Conservation (phyloP, 2,797 vertebrate species). For the Sebastes wilsoni region DNA sequence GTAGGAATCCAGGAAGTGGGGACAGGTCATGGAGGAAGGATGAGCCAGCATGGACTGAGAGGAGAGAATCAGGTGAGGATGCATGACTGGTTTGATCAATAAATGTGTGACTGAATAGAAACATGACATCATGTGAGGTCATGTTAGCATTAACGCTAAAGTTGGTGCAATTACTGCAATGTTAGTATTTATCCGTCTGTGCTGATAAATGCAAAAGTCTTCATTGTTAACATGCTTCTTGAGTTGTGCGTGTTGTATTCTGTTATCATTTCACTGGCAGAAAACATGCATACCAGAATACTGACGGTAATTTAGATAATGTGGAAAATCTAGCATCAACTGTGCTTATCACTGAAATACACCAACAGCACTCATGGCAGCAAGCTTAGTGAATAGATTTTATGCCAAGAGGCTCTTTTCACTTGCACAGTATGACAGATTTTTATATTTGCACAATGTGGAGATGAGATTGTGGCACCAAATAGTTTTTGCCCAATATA, state of each 20-base stretch:
- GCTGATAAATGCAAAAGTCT: neutral
- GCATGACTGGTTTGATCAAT: constrained; percentile 22
- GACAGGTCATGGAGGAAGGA: constrained; percentile 87
- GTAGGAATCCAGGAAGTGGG: constrained; percentile 78
- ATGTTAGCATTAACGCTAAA: neutral
- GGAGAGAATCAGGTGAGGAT: constrained; percentile 87
- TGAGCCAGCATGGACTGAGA: constrained; percentile 82
- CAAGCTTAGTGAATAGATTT: constrained; percentile 41
- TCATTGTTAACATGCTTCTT: neutral
- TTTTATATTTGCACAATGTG: constrained; percentile 60
- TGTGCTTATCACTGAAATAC: constrained; percentile 30
- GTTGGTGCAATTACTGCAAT: neutral
- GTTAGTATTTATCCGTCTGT: neutral
- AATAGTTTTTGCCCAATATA: constrained; percentile 36
- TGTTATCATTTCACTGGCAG: constrained; percentile 5
- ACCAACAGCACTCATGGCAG: constrained; percentile 36
- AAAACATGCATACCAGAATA: constrained; percentile 17
- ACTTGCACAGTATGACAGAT: constrained; percentile 51
- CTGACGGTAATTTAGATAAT: constrained; percentile 30
- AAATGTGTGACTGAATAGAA: neutral
- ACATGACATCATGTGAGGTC: neutral
- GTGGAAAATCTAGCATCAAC: constrained; percentile 14
- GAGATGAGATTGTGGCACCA: constrained; percentile 48
- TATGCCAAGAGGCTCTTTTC: constrained; percentile 44
- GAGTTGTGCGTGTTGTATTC: constrained; percentile 1